phyloP scores from a whole-genome alignment of 2,797 vertebrate species.

The Centropyge bicolor region DNA sequence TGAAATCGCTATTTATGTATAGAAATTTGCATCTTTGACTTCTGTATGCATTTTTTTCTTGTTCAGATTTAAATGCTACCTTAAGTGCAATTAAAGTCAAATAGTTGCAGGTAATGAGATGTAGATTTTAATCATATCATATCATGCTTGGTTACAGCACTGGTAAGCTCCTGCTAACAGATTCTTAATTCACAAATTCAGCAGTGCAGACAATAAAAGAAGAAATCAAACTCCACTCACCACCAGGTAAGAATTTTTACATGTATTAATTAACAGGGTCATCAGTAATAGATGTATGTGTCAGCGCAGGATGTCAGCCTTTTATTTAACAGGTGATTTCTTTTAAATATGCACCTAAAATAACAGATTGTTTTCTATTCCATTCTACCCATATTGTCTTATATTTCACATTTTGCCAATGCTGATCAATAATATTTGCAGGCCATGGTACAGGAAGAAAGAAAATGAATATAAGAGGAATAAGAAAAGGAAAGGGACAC shows the following conservation, averaged over 20 bases:
- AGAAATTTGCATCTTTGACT: no score
- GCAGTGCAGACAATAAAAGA: neutral
- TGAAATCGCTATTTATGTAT: no score
- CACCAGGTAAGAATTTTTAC: slow-evolving; percentile 15
- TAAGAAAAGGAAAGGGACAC: slow-evolving; percentile 10
- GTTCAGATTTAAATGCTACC: neutral
- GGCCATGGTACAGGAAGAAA: slow-evolving; percentile 15
- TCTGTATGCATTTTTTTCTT: neutral
- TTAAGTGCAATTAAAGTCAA: neutral
- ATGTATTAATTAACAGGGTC: neutral
- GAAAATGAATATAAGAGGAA: slow-evolving; percentile 5
- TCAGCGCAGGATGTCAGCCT: slow-evolving; percentile 42
- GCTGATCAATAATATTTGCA: slow-evolving; percentile 34
- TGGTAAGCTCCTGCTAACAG: neutral
- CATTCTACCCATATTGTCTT: neutral
- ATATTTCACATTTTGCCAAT: neutral
- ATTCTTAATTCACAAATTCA: neutral
- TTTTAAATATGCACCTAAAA: neutral
- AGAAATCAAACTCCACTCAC: neutral
- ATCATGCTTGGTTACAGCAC: neutral
- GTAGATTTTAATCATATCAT: no score
- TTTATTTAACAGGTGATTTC: neutral
- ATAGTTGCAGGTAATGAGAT: no score
- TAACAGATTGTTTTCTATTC: no score
- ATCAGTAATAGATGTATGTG: neutral